Evolutionary conservation across 2,888 invertebrate species (phyloP), one percentile per base, ranked within the genome.

Genomic region (Zhuqinia jingwanae): DNA sequence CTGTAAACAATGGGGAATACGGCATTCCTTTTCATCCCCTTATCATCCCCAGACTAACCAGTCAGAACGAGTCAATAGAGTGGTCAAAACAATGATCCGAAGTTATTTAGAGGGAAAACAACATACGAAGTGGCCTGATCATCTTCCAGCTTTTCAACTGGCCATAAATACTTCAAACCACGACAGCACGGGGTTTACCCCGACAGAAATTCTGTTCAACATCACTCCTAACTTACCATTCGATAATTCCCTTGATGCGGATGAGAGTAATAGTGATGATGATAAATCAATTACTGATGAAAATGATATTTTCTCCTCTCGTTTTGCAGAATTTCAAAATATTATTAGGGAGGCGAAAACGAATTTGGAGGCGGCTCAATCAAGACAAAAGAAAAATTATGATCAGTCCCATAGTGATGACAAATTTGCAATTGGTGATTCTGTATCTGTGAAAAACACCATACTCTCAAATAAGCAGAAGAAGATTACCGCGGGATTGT

Each of bases 21-120:
- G 25, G 0, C 88, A 88, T 25, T 13, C 65, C 1, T 75, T 75
- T 22, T 78, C 81, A 15, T 82, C 73, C n/a, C 25, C 82, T 0
- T 89, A 89, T 30, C 83, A 83, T 50, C 85, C 89, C 10, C 84
- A 87, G 30, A 70, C 80, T 0, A 90, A 90, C 63, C 50, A 47
- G 6, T 50, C 88, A 3, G 89, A 90, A 63, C 42, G 87, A 13
- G 78, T 76, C 0, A 90, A 88, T 22, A 56, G 81, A 15, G 81
- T 89, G 6, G 15, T 90, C 3, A 86, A 87, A 53, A 56, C 76
- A 20, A 56, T 56, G 47, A 53, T 76, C 1, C 3, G 42, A 30
- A 36, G 3, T 0, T 65, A 65, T 11, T 10, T 65, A 17, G 65
- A 65, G 2, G 42, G 20, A 2, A 30, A 65, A 17, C 65, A 36